phyloP scores from a whole-genome alignment of 2,888 invertebrate species.

The Paralinhomoeus sp. region DNA sequence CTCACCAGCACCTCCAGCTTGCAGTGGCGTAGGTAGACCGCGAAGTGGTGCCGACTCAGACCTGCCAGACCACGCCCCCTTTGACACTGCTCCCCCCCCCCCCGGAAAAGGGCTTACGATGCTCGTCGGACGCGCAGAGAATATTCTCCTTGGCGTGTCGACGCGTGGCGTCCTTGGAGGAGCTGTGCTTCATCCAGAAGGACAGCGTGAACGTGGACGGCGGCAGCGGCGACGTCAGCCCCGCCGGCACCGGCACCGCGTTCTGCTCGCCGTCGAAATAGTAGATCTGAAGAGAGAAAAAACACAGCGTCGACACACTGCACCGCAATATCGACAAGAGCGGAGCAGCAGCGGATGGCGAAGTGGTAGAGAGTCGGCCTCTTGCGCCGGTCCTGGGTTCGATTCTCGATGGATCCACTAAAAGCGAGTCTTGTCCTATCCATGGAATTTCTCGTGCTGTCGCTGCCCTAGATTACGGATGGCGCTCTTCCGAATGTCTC shows the following conservation, averaged over 20 bases:
- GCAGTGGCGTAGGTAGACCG: conserved; percentile 85
- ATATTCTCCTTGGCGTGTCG: conserved; percentile 86
- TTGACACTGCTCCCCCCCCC: no score
- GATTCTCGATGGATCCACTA: no score
- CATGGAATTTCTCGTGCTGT: no score
- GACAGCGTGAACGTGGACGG: conserved; percentile 50
- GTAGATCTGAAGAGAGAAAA: conserved; percentile 44
- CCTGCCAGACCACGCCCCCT: conserved; percentile 35
- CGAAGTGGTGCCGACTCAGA: conserved; percentile 97
- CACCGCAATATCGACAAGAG: no score
- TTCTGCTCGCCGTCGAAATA: conserved; percentile 77
- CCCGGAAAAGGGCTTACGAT: conserved; percentile 42
- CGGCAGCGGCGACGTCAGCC: conserved; percentile 35
- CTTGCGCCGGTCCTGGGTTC: no score
- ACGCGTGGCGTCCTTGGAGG: conserved; percentile 42
- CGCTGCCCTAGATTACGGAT: no score
- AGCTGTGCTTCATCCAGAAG: conserved; percentile 81
- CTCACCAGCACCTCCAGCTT: conserved; percentile 69
- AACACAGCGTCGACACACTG: no score
- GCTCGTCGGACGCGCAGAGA: conserved; percentile 85
- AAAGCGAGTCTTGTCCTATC: no score
- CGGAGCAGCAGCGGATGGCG: no score
- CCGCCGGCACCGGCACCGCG: conserved; percentile 57
- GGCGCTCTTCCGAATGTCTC: no score
- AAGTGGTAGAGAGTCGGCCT: no score